Base-by-base conservation (phyloP, 2,797 vertebrate species). In the Erethizon dorsatum region DNA sequence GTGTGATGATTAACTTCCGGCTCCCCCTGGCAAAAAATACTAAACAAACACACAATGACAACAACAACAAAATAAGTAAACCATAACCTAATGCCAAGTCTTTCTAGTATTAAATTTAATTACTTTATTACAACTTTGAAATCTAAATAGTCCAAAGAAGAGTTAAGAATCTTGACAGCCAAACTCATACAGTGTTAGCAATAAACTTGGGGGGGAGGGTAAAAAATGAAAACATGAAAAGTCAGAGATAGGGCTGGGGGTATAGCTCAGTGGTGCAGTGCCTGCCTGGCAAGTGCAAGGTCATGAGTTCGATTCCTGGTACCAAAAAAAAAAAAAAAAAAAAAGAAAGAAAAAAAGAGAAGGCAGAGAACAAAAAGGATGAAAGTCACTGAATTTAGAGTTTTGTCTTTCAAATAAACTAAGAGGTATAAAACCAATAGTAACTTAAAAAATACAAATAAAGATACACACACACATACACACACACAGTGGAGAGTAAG, bases 371-470 rank as follows among this genome's bases (percentile, higher is more conserved):
- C 11, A 41, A 85, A 90, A 87, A 31, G 1, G 6, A 15, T 33
- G 73, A 92, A 97, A 90, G n/a, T 47, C 2, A 41, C 26, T 47
- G 91, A 95, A 54, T 77, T 41, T 75, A 97, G 97, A 91, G 59
- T 94, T 85, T 92, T 71, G 10, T 77, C 54, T 78, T 91, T 65
- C 79, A 94, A 95, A 95, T 83, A 96, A 93, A 94, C 17, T 65
- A 69, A 80, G 33, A 85, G 45, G 6, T 59, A 20, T 65, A 71
- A 92, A 95, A 33, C 17, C 59, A 90, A 20, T 54, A 90, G 2
- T 63, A 63, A 63, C 61, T 63, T 31, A 14, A 65, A 65, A 65
- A 33, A 65, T 6, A 67, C 15, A 67, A 67, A n/a, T 67, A n/a
- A n/a, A 89, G 7, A 89, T 59, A 56, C 3, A 54, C 9, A 79